A percentile compares a stretch with the other conserved stretches of the same genome.
phyloP scores from a whole-genome alignment of 2,113 vertebrate species.

The Origma solitaria region DNA sequence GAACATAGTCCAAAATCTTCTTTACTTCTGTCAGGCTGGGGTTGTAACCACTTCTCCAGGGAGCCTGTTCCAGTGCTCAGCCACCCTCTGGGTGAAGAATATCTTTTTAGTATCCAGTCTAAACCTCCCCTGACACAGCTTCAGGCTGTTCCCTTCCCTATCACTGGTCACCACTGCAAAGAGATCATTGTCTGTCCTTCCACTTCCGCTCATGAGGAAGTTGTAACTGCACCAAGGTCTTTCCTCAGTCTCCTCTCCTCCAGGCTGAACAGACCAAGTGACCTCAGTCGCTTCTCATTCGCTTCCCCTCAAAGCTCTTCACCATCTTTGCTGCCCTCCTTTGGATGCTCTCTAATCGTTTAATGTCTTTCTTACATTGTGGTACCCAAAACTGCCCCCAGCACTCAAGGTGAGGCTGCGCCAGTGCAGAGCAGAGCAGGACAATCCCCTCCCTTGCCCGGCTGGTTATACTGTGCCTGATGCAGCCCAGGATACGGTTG shows the following conservation, averaged over 20 bases:
- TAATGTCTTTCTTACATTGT: neutral
- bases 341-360: neutral
- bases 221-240: neutral
- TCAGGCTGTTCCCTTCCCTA: neutral
- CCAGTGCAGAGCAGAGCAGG: fast-evolving
- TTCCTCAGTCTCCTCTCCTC: neutral
- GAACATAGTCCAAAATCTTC: neutral
- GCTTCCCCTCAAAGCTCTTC: neutral
- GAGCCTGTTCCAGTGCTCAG: neutral
- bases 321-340: neutral
- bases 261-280: neutral
- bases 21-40: neutral
- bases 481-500: fast-evolving
- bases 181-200: neutral
- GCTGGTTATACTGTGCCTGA: fast-evolving
- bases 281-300: neutral
- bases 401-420: fast-evolving
- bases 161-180: neutral
- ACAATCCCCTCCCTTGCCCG: fast-evolving
- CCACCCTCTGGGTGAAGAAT: neutral
- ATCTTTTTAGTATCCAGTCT: neutral
- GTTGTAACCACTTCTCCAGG: neutral
- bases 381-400: neutral
- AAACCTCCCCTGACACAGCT: neutral
- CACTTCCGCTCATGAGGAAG: neutral